Evolutionary conservation across 2,797 vertebrate species (phyloP).

Genomic region (Clangula hyemalis): DNA sequence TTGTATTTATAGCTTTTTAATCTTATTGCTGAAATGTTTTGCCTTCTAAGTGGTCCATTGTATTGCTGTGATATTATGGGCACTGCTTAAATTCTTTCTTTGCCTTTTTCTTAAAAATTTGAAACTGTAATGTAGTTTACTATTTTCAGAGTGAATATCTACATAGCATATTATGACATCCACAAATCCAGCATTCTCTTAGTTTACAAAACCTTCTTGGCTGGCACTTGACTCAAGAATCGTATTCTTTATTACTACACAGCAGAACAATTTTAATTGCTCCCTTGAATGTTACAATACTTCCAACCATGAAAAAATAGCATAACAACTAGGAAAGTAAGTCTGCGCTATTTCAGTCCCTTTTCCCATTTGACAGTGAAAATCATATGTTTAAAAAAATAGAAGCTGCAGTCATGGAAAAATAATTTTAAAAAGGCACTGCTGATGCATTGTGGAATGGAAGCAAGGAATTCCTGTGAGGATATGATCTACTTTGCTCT

Average conservation of each 20-base stretch:
- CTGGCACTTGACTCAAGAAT: slow-evolving; percentile 36
- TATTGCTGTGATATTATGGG: neutral
- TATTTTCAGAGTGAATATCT: neutral
- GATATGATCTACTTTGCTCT: slow-evolving; percentile 5
- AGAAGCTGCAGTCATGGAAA: slow-evolving; percentile 11
- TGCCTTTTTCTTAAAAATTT: neutral
- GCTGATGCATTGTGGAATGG: neutral
- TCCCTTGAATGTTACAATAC: slow-evolving; percentile 54
- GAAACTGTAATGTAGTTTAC: neutral
- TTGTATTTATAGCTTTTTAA: neutral
- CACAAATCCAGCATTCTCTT: neutral
- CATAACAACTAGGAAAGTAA: neutral
- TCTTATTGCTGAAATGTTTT: neutral
- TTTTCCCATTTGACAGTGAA: slow-evolving; percentile 47
- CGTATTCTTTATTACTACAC: slow-evolving; percentile 22
- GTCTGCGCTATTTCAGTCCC: slow-evolving; percentile 44
- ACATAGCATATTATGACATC: neutral
- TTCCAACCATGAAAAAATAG: slow-evolving; percentile 41
- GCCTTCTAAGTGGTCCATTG: neutral
- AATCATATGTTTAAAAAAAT: slow-evolving; percentile 56
- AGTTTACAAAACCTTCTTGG: slow-evolving; percentile 14
- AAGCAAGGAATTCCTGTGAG: neutral
- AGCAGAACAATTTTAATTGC: slow-evolving; percentile 57
- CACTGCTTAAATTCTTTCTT: neutral
- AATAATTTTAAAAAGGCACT: slow-evolving; percentile 43